These are phyloP conservation scores for Eumeta japonica DNA, from an alignment of 1,140 invertebrate species.

Conservation along the genomic window DNA sequence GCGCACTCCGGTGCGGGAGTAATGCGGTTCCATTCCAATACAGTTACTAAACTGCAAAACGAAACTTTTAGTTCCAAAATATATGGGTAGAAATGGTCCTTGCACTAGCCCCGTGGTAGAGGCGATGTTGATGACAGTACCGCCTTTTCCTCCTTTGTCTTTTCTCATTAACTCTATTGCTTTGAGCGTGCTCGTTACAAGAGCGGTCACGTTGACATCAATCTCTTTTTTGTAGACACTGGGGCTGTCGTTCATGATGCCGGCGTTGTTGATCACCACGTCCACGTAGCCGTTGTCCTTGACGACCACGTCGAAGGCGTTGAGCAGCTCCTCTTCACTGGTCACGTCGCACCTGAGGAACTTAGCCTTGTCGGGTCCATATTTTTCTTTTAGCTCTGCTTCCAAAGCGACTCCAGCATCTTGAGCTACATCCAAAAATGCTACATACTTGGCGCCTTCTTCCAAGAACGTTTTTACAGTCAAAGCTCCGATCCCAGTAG, in stretches of 20 bases:
- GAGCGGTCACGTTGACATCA: slow-evolving; percentile 31
- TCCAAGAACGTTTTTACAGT: slow-evolving; percentile 19
- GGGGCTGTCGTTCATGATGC: slow-evolving; percentile 33
- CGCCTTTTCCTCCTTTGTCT: slow-evolving; percentile 56
- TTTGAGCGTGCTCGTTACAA: slow-evolving; percentile 27
- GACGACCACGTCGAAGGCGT: slow-evolving; percentile 60
- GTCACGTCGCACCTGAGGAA: slow-evolving; percentile 64
- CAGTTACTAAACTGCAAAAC: slow-evolving; percentile 56
- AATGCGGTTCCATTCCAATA: slow-evolving; percentile 42
- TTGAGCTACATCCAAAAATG: slow-evolving; percentile 17
- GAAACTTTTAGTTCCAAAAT: slow-evolving; percentile 66
- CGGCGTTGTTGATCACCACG: slow-evolving; percentile 68
- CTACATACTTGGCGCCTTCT: slow-evolving; percentile 23
- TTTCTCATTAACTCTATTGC: slow-evolving; percentile 58
- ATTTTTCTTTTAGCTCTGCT: slow-evolving; percentile 15
- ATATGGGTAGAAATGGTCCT: slow-evolving; percentile 61
- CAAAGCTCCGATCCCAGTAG: slow-evolving; percentile 24
- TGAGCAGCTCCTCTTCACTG: slow-evolving; percentile 59
- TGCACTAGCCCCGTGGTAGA: slow-evolving; percentile 60
- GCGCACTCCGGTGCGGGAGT: slow-evolving; percentile 30
- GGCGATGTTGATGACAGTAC: slow-evolving; percentile 65
- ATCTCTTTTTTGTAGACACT: slow-evolving; percentile 31
- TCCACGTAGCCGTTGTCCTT: slow-evolving; percentile 59
- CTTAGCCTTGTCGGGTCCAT: slow-evolving; percentile 21
- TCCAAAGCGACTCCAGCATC: slow-evolving; percentile 12